Evolutionary conservation across 1,140 invertebrate species (phyloP), one percentile per base, ranked within the genome.

Genomic region (Macrotrachela quadricornifera): DNA sequence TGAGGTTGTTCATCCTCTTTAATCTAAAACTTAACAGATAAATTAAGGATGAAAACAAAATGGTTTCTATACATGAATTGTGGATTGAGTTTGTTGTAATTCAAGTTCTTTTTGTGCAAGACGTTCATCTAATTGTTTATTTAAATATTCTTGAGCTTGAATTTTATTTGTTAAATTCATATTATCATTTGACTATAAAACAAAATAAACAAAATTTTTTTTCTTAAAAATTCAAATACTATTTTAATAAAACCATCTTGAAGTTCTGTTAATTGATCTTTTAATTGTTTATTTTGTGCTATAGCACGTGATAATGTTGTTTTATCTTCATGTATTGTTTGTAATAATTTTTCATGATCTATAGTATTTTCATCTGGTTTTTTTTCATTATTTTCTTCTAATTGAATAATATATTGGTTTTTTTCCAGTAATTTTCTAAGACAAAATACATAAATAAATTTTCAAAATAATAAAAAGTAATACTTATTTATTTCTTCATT

Each of bases 251-350:
- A 84, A 50, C 79, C 81, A 66, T 81, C 77, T 65, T 92, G 79
- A 62, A 92, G 76, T 64, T 85, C 82, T 59, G 80, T 77, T 30
- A 95, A 64, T 64, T 92, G 85, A 58, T 75, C 71, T 69, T 94
- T 95, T 16, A 96, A 72, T 64, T 88, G 80, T 57, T 80, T 77
- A 72, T 96, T 96, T 71, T 96, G 90, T 46, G 79, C 75, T 10
- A 91, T 77, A 18, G 90, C 88, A 59, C 84, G 75, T 49, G 86
- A 82, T 48, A 90, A 84, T 36, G 87, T 87, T 21, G 88, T 75
- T 71, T 90, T 87, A 67, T 95, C 87, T 67, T 85, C 87, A 70
- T 94, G 81, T 40, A 66, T 81, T 46, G 80, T 79, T 45, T 79
- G 80, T 57, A 82, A 69, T 39, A 92, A 71, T 65, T 82, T 80